A percentile compares a stretch with the other conserved stretches of the same genome.
Evolutionary conservation across 2,797 vertebrate genomes (phyloP).

Genomic region (Poecilia wingei): DNA sequence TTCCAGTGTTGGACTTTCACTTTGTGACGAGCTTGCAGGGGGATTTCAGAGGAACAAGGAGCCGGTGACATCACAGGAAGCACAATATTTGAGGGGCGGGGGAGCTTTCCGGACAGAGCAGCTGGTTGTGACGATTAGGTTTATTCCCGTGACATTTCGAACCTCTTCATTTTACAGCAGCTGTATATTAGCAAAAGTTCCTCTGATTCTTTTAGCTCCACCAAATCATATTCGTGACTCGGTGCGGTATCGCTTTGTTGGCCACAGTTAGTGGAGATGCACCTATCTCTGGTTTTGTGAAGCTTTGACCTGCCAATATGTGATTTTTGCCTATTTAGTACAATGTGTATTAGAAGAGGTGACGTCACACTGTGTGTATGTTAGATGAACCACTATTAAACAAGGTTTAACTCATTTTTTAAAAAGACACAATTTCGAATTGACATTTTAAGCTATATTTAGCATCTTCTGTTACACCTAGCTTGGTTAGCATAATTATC

Average conservation of each 20-base stretch:
- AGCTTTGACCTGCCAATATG: background rate
- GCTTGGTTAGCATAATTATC: background rate
- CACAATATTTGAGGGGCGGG: background rate
- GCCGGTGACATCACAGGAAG: constrained; percentile 51
- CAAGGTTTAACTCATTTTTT: background rate
- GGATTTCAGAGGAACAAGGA: background rate
- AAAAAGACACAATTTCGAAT: background rate
- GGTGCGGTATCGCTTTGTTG: background rate
- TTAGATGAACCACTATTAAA: background rate
- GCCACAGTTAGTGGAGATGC: background rate
- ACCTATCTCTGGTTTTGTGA: background rate
- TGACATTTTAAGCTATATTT: background rate
- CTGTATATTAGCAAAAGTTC: background rate
- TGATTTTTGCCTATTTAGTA: background rate
- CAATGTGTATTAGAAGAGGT: background rate
- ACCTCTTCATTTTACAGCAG: background rate
- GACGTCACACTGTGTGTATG: background rate
- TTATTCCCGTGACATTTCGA: background rate
- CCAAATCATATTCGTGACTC: background rate
- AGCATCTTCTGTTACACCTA: background rate
- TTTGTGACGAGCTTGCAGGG: background rate
- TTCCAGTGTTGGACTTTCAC: constrained; percentile 17
- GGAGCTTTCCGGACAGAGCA: background rate
- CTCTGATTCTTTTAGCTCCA: background rate
- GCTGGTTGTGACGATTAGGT: background rate